Base-by-base conservation (phyloP, 2,113 vertebrate species). In the Morone chrysops region DNA sequence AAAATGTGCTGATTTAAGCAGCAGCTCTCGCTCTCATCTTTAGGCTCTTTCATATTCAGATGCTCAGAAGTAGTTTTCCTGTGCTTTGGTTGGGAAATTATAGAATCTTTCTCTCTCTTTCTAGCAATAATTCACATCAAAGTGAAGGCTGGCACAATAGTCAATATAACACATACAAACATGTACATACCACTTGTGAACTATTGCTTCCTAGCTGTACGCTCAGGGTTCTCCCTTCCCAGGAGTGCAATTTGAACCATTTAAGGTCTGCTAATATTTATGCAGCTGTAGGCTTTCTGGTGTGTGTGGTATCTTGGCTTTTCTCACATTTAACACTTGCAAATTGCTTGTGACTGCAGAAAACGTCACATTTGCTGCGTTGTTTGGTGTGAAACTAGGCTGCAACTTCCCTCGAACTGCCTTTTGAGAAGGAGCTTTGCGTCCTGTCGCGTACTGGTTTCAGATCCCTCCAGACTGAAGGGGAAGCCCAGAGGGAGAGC, bases 401-500 rank as follows among this genome's bases (percentile, higher is more conserved):
- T n/a, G 10, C 11, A 79, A 63, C 53, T 75, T 40, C 47, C 48
- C 25, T 10, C 16, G 20, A 83, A 2, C 22, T 51, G 56, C 4
- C 65, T 63, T 73, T 72, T 59, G 48, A n/a, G 61, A 72, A 74
- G 13, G 53, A 68, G 36, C 40, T 68, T 54, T 56, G 68, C 22
- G 17, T 76, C 75, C 78, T 75, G 53, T 83, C 81, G 43, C 17
- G 13, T 25, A 18, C 41, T 59, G 53, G 59, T 89, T 93, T 91
- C 81, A 89, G 73, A 90, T 88, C 86, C 80, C 57, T 81, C 38
- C 80, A 79, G 82, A 75, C 67, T 74, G 65, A 88, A 90, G 57
- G 73, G 84, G 77, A 90, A 92, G 90, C 89, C 83, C 84, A 82
- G 80, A 89, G 85, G 82, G 88, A 91, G 87, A 87, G 81, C 88